Percentiles rank a stretch among this genome's conserved stretches.
Conservation (phyloP, 1,140 invertebrate genomes). For the Mycetomoellerius zeteki region DNA sequence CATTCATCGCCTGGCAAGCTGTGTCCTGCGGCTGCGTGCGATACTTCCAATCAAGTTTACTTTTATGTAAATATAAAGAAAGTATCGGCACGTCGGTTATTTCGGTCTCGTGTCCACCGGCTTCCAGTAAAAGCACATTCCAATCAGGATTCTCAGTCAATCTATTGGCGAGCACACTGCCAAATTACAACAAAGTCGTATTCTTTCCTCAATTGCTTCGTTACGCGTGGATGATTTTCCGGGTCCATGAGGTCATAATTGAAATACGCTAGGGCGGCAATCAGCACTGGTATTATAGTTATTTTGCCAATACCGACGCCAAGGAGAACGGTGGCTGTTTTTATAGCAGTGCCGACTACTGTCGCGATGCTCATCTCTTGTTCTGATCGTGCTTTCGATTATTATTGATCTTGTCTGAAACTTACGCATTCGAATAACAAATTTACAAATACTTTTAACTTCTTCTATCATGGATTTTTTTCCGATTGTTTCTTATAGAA, state of each 20-base stretch:
- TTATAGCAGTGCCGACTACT: conserved; percentile 87
- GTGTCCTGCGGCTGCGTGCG: conserved; percentile 94
- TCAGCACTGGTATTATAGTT: conserved; percentile 92
- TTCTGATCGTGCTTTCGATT: not conserved
- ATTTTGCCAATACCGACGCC: conserved; percentile 90
- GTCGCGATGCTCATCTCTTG: conserved; percentile 45
- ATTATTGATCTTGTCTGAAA: not conserved
- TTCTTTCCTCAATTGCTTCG: conserved; percentile 88
- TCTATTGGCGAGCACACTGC: conserved; percentile 94
- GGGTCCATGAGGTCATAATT: conserved; percentile 95
- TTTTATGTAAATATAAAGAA: conserved; percentile 95
- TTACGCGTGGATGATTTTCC: conserved; percentile 92
- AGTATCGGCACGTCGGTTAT: conserved; percentile 94
- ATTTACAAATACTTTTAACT: not conserved
- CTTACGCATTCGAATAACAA: not conserved
- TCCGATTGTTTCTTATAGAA: not conserved
- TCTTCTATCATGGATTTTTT: not conserved
- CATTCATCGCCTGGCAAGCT: conserved; percentile 94
- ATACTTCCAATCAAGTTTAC: conserved; percentile 97
- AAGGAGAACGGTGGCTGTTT: conserved; percentile 90
- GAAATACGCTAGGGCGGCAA: conserved; percentile 93
- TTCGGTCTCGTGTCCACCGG: conserved; percentile 94
- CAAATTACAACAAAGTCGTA: conserved; percentile 95
- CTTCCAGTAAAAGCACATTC: conserved; percentile 94
- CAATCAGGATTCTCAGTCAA: conserved; percentile 93